phyloP scores from a whole-genome alignment of 2,797 vertebrate genomes.

The Neosalanx taihuensis region DNA sequence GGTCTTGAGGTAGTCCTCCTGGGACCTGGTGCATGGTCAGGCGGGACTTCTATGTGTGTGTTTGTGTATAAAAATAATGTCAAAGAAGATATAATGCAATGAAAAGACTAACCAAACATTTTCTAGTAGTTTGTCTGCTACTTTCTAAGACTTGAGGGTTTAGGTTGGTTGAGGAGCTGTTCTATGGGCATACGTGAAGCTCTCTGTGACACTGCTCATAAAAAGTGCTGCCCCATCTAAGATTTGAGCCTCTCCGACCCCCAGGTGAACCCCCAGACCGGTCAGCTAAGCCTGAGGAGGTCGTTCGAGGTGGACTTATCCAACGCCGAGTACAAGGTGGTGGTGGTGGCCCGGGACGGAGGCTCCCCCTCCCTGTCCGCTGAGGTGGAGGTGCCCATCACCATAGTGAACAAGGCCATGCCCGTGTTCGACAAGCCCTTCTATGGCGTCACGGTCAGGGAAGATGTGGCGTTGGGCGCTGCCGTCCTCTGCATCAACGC shows the following conservation, averaged over 20 bases:
- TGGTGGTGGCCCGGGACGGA: constrained; percentile 83
- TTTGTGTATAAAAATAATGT: no score
- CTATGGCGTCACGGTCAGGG: constrained; percentile 87
- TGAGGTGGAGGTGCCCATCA: constrained; percentile 83
- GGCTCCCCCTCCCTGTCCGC: constrained; percentile 83
- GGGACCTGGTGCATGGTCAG: background rate
- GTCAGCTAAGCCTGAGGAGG: constrained; percentile 85
- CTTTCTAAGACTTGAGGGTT: no score
- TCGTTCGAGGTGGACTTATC: constrained; percentile 82
- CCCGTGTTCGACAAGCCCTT: constrained; percentile 95
- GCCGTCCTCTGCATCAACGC: constrained; percentile 87
- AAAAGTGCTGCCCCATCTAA: no score
- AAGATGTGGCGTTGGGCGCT: constrained; percentile 81
- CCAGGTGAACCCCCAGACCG: constrained; percentile 73
- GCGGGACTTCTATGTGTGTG: no score
- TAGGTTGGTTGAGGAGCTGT: no score
- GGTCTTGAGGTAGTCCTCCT: background rate
- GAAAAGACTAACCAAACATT: no score
- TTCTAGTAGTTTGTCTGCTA: no score
- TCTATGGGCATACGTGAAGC: no score
- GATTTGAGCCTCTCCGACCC: background rate
- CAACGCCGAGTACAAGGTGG: constrained; percentile 84
- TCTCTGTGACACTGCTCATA: no score
- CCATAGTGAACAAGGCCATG: constrained; percentile 93
- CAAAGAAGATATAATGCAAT: no score